Evolutionary conservation across 2,888 invertebrate genomes (phyloP).

Genomic region (Parascotia fuliginaria): DNA sequence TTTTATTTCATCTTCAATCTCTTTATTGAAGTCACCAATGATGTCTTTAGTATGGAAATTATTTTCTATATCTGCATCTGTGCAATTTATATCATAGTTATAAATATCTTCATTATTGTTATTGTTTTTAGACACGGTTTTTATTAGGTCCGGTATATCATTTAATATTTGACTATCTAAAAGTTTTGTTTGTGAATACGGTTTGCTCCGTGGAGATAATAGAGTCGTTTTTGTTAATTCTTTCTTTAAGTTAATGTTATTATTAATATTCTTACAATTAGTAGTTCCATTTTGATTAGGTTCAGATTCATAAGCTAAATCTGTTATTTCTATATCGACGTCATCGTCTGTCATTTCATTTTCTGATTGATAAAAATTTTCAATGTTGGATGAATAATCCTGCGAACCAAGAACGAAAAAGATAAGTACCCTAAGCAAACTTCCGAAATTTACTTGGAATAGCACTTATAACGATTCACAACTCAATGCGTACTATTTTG

Average conservation of each 20-base stretch:
- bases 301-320: constrained; percentile 60
- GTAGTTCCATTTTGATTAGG: constrained; percentile 49
- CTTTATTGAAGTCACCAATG: constrained; percentile 86
- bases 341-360: constrained; percentile 84
- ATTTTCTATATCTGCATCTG: constrained; percentile 77
- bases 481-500: constrained; percentile 28
- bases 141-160: constrained; percentile 78
- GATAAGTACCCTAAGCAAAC: no score
- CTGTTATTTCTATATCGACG: constrained; percentile 74
- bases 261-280: constrained; percentile 66
- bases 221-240: constrained; percentile 43
- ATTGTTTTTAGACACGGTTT: constrained; percentile 73
- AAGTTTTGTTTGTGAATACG: constrained; percentile 37
- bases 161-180: constrained; percentile 58
- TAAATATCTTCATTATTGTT: constrained; percentile 61
- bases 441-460: no score
- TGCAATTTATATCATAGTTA: constrained; percentile 63
- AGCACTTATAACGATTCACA: constrained; percentile 11
- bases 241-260: constrained; percentile 68
- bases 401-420: constrained; percentile 55
- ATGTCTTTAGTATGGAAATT: constrained; percentile 80
- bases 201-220: constrained; percentile 39
- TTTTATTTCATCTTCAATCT: constrained; percentile 86
- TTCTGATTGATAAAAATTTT: constrained; percentile 80
- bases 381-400: constrained; percentile 81